A percentile compares a stretch with the other conserved stretches of the same genome.
These are phyloP conservation scores for Euzetes globulus DNA, from an alignment of 2,888 invertebrate genomes.

Conservation along the genomic window DNA sequence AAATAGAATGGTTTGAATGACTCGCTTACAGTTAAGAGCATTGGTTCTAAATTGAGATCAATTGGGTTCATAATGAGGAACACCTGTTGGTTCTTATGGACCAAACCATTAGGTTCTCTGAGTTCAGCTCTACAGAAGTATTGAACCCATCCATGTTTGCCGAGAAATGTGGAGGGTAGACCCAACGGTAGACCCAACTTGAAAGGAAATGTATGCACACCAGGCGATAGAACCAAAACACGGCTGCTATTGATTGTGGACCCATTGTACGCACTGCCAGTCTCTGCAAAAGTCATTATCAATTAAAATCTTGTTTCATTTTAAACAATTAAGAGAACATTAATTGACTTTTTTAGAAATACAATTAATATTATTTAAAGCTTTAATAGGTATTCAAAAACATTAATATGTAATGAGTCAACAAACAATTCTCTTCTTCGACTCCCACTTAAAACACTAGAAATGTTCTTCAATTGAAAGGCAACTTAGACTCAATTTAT, in stretches of 20 bases:
- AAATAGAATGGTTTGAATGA: too few species aligned
- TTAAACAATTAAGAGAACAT: neutral
- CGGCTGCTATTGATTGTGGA: neutral
- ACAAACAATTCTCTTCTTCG: too few species aligned
- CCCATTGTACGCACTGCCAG: slow-evolving; percentile 33
- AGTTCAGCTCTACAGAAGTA: slow-evolving; percentile 86
- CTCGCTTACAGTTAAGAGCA: slow-evolving; percentile 69
- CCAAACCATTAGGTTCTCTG: slow-evolving; percentile 75
- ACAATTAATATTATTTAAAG: too few species aligned
- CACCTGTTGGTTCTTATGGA: slow-evolving; percentile 93
- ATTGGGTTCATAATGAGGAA: slow-evolving; percentile 95
- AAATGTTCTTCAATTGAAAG: neutral
- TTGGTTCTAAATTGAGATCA: slow-evolving; percentile 80
- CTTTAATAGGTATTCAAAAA: too few species aligned
- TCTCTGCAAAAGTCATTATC: slow-evolving; percentile 3
- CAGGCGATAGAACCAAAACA: slow-evolving; percentile 64
- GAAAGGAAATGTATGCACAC: slow-evolving; percentile 90
- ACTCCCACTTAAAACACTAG: too few species aligned
- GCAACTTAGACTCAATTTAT: neutral
- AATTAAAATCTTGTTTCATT: neutral
- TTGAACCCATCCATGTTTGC: slow-evolving; percentile 90
- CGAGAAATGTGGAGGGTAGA: slow-evolving; percentile 82
- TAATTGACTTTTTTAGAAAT: neutral
- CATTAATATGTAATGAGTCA: too few species aligned
- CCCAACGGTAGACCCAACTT: slow-evolving; percentile 82